phyloP scores from a whole-genome alignment of 2,113 vertebrate species.

The Tautogolabrus adspersus region DNA sequence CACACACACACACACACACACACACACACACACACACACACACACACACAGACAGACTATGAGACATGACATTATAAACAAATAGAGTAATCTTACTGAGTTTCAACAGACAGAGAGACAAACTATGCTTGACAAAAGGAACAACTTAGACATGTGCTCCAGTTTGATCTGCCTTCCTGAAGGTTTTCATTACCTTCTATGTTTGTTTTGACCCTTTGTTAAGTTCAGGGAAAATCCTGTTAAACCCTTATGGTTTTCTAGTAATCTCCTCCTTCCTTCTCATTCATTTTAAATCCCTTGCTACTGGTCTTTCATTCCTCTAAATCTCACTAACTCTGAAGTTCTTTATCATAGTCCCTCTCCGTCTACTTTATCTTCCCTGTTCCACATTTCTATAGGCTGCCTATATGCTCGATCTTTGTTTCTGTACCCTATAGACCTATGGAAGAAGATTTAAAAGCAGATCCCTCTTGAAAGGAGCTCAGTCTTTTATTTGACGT shows the following conservation, averaged over 20 bases:
- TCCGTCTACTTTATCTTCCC: not conserved
- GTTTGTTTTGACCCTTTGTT: slow-evolving; percentile 13
- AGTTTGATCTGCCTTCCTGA: not conserved
- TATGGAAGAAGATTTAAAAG: slow-evolving; percentile 10
- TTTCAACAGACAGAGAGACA: no score
- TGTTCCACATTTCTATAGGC: slow-evolving; percentile 34
- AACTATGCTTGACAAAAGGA: not conserved
- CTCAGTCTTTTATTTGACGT: slow-evolving; percentile 35
- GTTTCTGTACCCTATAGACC: slow-evolving; percentile 9
- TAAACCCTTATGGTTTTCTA: not conserved
- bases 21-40: no score
- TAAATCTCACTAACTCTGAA: slow-evolving; percentile 15
- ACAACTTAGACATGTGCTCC: not conserved
- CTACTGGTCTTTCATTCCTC: not conserved
- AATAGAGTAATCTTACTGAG: no score
- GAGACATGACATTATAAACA: no score
- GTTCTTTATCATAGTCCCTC: not conserved
- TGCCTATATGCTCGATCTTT: not conserved
- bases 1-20: no score
- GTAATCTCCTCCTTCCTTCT: not conserved
- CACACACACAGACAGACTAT: no score
- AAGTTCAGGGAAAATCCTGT: no score
- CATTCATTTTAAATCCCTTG: slow-evolving; percentile 7
- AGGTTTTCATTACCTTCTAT: not conserved
- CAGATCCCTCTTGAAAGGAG: slow-evolving; percentile 35